Base-by-base conservation (phyloP, 2,888 invertebrate species). In the Synanthedon vespiformis region DNA sequence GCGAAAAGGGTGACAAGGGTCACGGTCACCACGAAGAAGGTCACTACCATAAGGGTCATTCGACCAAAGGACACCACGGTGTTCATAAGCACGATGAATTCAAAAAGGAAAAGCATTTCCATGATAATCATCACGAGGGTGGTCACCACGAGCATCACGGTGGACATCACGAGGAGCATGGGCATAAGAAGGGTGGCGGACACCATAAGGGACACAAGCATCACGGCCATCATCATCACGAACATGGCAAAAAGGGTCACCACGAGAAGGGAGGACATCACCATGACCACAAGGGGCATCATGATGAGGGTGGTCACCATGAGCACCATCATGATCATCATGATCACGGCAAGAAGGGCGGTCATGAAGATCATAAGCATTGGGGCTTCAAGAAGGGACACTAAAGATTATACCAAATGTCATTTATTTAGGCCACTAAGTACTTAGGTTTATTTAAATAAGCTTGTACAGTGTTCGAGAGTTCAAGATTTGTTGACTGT, bases 31-130 rank as follows among this genome's bases (percentile, higher is more conserved):
- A 89, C 57, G 88, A 87, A 56, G 75, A 87, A 59, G 94, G 94
- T 2, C 90, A 91, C 61, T 95, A 92, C 75, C 93, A 93, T 59
- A 95, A 95, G 68, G 95, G 95, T 0, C 94, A 95, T 78, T 93
- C 92, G 62, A 95, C 94, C 59, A 94, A 95, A 73, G 94, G 95
- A 54, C 94, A 94, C 63, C 95, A 95, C 68, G 92, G 94, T 62
- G 91, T 95, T 3, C 94, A 95, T 79, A 95, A 95, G 71, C 84
- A 93, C 60, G 94, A 95, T 75, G 95, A 95, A 79, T 94, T 91
- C 80, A 94, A 94, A 74, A 95, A 95, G 71, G 93, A 95, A 65
- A 94, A 95, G 69, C 93, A 95, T 70, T 95, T 94, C 90, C 94
- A 92, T 73, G 94, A 95, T 64, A 92, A 95, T 68, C 92, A 94